These are phyloP conservation scores for Peromyscus maniculatus DNA, from an alignment of 2,113 vertebrate species.

Conservation along the genomic window DNA sequence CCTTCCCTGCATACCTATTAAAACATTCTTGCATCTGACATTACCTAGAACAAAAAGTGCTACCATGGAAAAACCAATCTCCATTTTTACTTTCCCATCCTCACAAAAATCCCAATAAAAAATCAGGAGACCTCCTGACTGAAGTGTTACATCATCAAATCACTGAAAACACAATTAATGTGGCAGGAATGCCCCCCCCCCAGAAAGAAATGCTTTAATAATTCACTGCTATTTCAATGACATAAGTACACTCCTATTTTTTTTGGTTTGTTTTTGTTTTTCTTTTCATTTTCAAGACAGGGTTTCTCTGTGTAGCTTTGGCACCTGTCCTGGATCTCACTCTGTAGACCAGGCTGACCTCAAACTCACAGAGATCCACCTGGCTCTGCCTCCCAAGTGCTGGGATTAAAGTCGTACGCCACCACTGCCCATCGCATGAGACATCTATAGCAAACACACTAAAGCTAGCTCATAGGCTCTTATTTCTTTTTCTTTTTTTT, in stretches of 20 bases:
- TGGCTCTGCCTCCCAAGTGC: too few species aligned
- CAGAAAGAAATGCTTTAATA: constrained; percentile 37
- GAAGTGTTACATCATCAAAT: too few species aligned
- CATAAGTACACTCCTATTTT: not conserved
- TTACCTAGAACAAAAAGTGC: constrained; percentile 33
- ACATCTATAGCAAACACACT: not conserved
- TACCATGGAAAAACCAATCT: not conserved
- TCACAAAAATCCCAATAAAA: constrained; percentile 45
- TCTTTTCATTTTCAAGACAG: too few species aligned
- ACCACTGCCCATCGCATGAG: not conserved
- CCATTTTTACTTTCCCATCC: constrained; percentile 10
- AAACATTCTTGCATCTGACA: constrained; percentile 5
- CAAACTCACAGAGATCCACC: too few species aligned
- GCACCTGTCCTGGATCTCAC: too few species aligned
- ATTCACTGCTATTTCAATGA: constrained; percentile 30
- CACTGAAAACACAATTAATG: too few species aligned
- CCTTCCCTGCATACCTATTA: not conserved
- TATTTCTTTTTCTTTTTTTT: not conserved
- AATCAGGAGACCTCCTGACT: too few species aligned
- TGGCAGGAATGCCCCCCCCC: not conserved
- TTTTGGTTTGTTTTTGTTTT: not conserved
- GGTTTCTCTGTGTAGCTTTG: too few species aligned
- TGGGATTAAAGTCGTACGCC: too few species aligned
- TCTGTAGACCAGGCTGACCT: too few species aligned
- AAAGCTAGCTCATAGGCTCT: not conserved